Percentiles rank a stretch among this genome's conserved stretches.
Conservation (phyloP, 2,888 invertebrate genomes). For the Apodemia mormo region DNA sequence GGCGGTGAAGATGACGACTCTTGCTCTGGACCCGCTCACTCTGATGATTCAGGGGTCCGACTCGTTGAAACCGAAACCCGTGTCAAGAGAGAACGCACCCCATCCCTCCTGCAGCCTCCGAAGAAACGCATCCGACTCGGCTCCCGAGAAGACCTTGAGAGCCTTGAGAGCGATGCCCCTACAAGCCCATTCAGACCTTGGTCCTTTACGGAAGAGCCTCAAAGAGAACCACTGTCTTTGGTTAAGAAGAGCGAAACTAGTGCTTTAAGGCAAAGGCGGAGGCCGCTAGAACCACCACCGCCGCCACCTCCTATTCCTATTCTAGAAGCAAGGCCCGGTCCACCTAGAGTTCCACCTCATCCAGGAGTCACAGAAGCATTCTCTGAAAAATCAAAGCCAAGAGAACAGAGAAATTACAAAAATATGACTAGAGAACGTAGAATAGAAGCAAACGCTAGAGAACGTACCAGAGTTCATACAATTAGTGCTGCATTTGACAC, state of each 20-base stretch:
- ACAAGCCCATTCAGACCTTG: conserved; percentile 84
- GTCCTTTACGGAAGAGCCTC: conserved; percentile 82
- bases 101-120: conserved; percentile 78
- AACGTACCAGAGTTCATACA: conserved; percentile 95
- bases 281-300: conserved; percentile 59
- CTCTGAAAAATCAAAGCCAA: conserved; percentile 55
- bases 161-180: conserved; percentile 68
- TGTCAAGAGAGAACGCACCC: conserved; percentile 78
- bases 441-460: conserved; percentile 96
- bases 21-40: conserved; percentile 76
- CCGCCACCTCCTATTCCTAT: conserved; percentile 52
- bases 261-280: conserved; percentile 58
- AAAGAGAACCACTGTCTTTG: conserved; percentile 84
- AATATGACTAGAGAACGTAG: conserved; percentile 96
- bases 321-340: conserved; percentile 53
- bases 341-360: conserved; percentile 78
- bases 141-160: conserved; percentile 61
- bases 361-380: conserved; percentile 68
- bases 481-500: conserved; percentile 98
- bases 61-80: conserved; percentile 72
- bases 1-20: conserved; percentile 87
- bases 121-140: conserved; percentile 86
- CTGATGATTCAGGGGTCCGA: conserved; percentile 76
- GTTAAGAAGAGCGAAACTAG: conserved; percentile 74
- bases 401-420: conserved; percentile 94